phyloP scores from a whole-genome alignment of 2,113 vertebrate species.

The Zapornia atra region DNA sequence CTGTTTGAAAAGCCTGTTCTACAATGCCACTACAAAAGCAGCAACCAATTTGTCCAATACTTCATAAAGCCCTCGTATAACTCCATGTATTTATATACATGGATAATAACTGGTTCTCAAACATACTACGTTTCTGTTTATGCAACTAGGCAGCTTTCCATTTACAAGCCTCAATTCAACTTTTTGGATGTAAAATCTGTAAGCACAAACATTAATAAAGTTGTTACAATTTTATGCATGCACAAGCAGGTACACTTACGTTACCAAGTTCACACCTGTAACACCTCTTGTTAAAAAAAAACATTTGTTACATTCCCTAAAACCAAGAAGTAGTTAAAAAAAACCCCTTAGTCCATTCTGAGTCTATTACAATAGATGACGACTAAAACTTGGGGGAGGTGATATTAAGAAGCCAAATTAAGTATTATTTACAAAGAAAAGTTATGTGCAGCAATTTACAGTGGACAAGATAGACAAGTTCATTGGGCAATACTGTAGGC shows the following conservation, averaged over 20 bases:
- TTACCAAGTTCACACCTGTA: background rate
- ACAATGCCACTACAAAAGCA: background rate
- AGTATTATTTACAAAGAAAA: background rate
- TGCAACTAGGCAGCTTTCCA: background rate
- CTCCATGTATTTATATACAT: background rate
- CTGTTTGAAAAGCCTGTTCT: background rate
- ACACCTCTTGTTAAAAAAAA: background rate
- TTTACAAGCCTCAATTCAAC: background rate
- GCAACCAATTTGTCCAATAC: background rate
- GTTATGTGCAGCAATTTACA: background rate
- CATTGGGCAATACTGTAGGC: too few species aligned
- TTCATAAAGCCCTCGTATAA: background rate
- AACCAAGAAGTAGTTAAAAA: background rate
- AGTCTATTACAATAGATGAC: background rate
- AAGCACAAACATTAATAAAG: background rate
- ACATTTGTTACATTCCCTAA: background rate
- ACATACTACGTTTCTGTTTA: background rate
- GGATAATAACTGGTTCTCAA: background rate
- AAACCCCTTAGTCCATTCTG: background rate
- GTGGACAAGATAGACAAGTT: background rate
- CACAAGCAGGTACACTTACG: background rate
- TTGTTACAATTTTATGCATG: background rate
- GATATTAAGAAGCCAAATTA: background rate
- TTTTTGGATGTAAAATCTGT: background rate
- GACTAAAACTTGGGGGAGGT: background rate